Base-by-base conservation (phyloP, 2,888 invertebrate species). In the Dromius quadrimaculatus region DNA sequence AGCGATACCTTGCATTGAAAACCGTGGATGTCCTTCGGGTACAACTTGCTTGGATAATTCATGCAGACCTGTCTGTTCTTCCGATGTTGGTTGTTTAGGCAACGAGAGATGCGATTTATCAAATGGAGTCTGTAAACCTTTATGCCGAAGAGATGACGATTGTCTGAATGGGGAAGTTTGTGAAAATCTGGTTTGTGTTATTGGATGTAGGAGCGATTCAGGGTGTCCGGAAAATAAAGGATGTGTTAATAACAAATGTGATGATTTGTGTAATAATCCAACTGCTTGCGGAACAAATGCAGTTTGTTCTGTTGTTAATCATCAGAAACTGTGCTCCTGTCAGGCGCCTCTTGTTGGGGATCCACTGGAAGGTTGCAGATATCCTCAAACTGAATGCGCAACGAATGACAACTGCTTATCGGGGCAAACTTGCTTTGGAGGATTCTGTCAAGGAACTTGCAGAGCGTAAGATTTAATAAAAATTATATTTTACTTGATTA, bases 91-190 rank as follows among this genome's bases (percentile, higher is more conserved):
- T 72, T 95, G 95, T 75, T 83, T 95, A 74, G 90, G 90, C 78
- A 95, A 94, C 74, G 95, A 95, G 83, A 86, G 91, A 66, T 94
- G 93, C 76, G 88, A 88, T 71, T 77, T 79, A n/a, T 76, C 80
- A 2, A 79, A 79, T n/a, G 93, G 94, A 62, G 88, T 93, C 1
- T 95, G 95, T 78, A 92, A 92, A 75, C 92, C 93, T 0, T 86
- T 94, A 1, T 95, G 95, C 77, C 88, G 93, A 59, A 87, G 89
- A 63, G 94, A 95, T 78, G 91, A 92, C 74, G 95, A 95, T 78
- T 96, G 96, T 76, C 88, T 92, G 61, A 92, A 90, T 75, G 94
- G 92, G 34, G 95, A 95, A 83, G 89, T 95, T 63, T 96, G 95
- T 77, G 90, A 93, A 78, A 91, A 92, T 20, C 84, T 94, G 22